These are phyloP conservation scores for Mystacides longicornis DNA, from an alignment of 2,888 invertebrate species.

Conservation along the genomic window DNA sequence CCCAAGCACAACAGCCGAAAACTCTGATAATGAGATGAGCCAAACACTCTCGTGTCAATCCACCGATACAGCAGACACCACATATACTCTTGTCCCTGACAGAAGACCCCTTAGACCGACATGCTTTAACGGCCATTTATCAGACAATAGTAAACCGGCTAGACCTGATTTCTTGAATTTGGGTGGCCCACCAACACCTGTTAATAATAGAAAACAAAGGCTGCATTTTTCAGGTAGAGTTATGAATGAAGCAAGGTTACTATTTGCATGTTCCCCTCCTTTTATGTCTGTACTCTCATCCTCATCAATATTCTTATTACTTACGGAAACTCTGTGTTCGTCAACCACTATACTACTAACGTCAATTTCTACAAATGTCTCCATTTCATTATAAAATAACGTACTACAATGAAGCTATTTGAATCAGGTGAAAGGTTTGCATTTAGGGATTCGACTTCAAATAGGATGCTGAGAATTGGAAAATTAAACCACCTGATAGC, in stretches of 20 bases:
- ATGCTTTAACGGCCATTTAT: slow-evolving; percentile 25
- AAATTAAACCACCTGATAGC: no score
- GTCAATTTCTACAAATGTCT: no score
- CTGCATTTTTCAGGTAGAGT: slow-evolving; percentile 58
- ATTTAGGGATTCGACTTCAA: no score
- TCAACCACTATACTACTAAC: no score
- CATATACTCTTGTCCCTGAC: slow-evolving; percentile 35
- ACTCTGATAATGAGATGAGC: slow-evolving; percentile 39
- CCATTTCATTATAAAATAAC: no score
- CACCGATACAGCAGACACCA: slow-evolving; percentile 36
- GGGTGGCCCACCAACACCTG: slow-evolving; percentile 54
- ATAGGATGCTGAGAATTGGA: no score
- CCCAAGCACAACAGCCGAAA: slow-evolving; percentile 34
- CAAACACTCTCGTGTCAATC: slow-evolving; percentile 32
- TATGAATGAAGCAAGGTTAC: slow-evolving; percentile 13
- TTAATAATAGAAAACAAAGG: slow-evolving; percentile 58
- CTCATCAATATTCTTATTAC: no score
- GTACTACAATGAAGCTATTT: no score
- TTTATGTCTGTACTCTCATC: no score
- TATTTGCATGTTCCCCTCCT: slow-evolving; percentile 29
- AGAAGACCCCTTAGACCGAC: slow-evolving; percentile 28
- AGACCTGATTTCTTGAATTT: slow-evolving; percentile 58
- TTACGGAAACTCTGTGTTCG: no score
- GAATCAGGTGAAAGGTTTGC: no score
- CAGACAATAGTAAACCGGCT: slow-evolving; percentile 35